A percentile compares a stretch with the other conserved stretches of the same genome.
phyloP scores from a whole-genome alignment of 2,797 vertebrate species.

The Anolis apletophallus region DNA sequence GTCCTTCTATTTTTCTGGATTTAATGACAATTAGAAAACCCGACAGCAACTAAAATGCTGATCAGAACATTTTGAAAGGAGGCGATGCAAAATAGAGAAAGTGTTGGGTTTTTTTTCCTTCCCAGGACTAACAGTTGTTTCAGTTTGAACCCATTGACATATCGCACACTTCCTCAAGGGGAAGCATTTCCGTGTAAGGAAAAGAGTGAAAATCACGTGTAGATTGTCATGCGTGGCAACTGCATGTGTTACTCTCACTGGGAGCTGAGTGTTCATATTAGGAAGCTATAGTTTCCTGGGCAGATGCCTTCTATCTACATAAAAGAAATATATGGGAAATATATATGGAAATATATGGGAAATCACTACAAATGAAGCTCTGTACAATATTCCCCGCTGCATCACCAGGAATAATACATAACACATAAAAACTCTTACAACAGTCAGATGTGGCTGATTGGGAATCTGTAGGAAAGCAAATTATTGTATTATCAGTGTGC shows the following conservation, averaged over 20 bases:
- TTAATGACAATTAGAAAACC: neutral
- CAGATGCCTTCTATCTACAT: neutral
- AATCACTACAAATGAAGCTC: neutral
- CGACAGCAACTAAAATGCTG: neutral
- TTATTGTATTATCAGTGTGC: neutral
- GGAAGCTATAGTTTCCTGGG: neutral
- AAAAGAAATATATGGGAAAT: neutral
- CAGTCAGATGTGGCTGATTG: neutral
- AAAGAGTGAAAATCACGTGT: conserved; percentile 4
- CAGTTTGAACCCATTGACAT: neutral
- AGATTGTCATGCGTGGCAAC: neutral
- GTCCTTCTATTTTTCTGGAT: neutral
- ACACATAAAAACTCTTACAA: neutral
- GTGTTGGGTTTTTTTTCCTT: too few relatives aligned
- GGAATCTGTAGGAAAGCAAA: neutral
- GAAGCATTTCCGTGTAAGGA: conserved; percentile 17
- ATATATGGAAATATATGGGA: neutral
- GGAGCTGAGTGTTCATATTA: neutral
- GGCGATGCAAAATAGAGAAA: neutral
- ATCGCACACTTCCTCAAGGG: conserved; percentile 7
- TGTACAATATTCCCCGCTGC: neutral
- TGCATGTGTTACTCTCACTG: neutral
- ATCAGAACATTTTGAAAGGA: neutral
- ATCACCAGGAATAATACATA: neutral
- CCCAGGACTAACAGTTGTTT: neutral